phyloP scores from a whole-genome alignment of 2,797 vertebrate species.

The Chloroceryle inda region DNA sequence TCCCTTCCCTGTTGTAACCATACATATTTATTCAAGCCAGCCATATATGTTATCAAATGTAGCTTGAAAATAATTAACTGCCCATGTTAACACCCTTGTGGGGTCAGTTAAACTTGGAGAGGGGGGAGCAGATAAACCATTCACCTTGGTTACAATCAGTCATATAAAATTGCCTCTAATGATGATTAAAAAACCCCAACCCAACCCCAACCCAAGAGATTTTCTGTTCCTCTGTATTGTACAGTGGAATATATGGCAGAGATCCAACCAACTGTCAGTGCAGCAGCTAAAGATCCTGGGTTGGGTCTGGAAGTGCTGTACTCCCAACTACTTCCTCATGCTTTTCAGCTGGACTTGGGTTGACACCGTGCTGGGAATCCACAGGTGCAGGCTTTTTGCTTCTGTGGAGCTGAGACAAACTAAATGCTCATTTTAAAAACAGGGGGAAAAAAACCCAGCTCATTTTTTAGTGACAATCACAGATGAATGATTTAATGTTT shows the following conservation, averaged over 20 bases:
- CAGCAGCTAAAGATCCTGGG: not conserved
- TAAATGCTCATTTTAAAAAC: not conserved
- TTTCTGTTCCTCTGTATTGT: not conserved
- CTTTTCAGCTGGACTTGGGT: not conserved
- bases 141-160: not conserved
- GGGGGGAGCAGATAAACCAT: not conserved
- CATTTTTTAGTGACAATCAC: not conserved
- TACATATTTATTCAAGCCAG: not conserved
- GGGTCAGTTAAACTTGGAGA: not conserved
- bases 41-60: not conserved
- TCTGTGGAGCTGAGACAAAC: not conserved
- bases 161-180: not conserved
- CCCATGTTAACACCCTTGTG: not conserved
- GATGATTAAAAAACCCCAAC: not conserved
- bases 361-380: not conserved
- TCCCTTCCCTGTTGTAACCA: not conserved
- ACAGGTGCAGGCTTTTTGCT: not conserved
- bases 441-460: not conserved
- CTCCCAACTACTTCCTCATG: not conserved
- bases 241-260: not conserved
- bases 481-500: not conserved
- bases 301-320: not conserved
- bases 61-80: not conserved
- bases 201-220: not conserved
- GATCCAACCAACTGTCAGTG: not conserved